Evolutionary conservation across 2,888 invertebrate species (phyloP).

Genomic region (Pheosia gnoma): DNA sequence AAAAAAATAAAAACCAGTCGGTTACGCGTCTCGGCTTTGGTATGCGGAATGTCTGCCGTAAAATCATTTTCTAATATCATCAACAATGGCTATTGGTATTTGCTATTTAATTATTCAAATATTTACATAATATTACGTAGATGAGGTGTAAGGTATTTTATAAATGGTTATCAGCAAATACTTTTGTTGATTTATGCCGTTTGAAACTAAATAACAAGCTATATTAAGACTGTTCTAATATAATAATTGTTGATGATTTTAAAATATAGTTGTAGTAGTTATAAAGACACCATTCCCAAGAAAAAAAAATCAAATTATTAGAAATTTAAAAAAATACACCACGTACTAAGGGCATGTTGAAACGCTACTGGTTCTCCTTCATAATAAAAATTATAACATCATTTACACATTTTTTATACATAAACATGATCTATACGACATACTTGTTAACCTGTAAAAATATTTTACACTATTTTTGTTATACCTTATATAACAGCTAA

Average conservation of each 20-base stretch:
- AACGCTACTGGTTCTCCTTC: too few relatives aligned
- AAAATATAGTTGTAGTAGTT: not conserved
- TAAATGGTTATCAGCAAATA: slow-evolving; percentile 21
- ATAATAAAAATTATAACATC: too few relatives aligned
- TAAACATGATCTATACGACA: too few relatives aligned
- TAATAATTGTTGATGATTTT: not conserved
- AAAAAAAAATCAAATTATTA: too few relatives aligned
- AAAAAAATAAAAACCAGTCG: slow-evolving; percentile 46
- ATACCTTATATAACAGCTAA: not conserved
- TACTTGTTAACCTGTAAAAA: too few relatives aligned
- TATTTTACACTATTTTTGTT: too few relatives aligned
- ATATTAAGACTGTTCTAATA: not conserved
- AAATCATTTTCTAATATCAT: slow-evolving; percentile 51
- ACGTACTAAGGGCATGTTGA: too few relatives aligned
- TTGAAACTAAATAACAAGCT: slow-evolving; percentile 28
- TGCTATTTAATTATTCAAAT: slow-evolving; percentile 52
- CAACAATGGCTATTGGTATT: slow-evolving; percentile 52
- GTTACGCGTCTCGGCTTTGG: slow-evolving; percentile 40
- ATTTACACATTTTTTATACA: too few relatives aligned
- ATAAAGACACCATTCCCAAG: too few relatives aligned
- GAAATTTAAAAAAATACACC: too few relatives aligned
- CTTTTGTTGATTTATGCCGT: slow-evolving; percentile 18
- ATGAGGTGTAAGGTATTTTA: slow-evolving; percentile 27
- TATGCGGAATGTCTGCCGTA: slow-evolving; percentile 43
- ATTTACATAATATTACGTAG: slow-evolving; percentile 46